Evolutionary conservation across 2,888 invertebrate genomes (phyloP).

Genomic region (Physocephala rufipes): DNA sequence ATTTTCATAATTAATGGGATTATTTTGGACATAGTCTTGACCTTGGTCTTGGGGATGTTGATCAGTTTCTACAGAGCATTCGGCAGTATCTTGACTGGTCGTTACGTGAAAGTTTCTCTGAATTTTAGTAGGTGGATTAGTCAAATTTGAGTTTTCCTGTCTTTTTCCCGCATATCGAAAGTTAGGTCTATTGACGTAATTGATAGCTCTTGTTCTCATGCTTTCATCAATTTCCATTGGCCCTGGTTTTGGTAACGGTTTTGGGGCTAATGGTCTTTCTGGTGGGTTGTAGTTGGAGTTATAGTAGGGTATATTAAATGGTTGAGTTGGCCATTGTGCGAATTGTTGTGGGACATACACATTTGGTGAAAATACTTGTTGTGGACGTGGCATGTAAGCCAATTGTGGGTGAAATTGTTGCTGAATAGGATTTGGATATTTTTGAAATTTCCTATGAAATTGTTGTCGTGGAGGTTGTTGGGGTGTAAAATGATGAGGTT

Average conservation of each 20-base stretch:
- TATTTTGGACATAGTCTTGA: too few species aligned
- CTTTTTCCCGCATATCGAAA: background rate
- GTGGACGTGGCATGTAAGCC: background rate
- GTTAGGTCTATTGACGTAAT: background rate
- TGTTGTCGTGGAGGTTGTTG: background rate
- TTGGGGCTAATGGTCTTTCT: background rate
- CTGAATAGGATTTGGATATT: background rate
- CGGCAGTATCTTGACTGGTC: background rate
- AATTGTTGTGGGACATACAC: background rate
- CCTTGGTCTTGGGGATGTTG: background rate
- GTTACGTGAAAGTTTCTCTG: background rate
- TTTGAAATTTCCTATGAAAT: too few species aligned
- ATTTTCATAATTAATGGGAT: too few species aligned
- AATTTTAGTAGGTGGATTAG: background rate
- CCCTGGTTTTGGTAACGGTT: background rate
- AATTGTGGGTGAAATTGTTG: conserved; percentile 5
- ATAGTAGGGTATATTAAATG: too few species aligned
- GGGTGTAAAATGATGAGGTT: background rate
- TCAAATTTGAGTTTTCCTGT: background rate
- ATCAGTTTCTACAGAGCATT: background rate
- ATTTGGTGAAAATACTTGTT: too few species aligned
- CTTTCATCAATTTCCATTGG: background rate
- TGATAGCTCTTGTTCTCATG: background rate
- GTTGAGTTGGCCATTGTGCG: background rate
- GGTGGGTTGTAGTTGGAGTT: background rate